Base-by-base conservation (phyloP, 2,113 vertebrate genomes). In the Pseudorectes ferrugineus region DNA sequence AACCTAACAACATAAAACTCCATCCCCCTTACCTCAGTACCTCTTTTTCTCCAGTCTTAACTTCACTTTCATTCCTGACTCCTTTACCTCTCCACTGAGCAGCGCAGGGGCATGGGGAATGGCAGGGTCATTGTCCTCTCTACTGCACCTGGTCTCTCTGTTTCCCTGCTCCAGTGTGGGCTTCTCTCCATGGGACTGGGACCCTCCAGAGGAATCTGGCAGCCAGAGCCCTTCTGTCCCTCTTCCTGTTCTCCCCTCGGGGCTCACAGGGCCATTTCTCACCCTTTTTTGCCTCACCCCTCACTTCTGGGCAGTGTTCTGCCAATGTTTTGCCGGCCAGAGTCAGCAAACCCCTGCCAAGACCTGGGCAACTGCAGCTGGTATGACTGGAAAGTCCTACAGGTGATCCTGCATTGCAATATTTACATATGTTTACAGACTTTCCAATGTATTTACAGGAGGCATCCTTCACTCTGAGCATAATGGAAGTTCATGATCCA, bases 191-290 rank as follows among this genome's bases (percentile, higher is more conserved):
- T 8, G 25, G 57, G 14, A 1, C 15, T 2, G 1, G 3, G 14
- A 21, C 3, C 33, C 21, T 62, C 4, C 8, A 24, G 29, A 13
- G 42, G 20, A 28, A 24, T 31, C 8, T 40, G 33, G 6, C 2
- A 2, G 9, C 23, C 6, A 15, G 14, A 86, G 9, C 5, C 9
- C 17, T 26, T 20, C 5, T 54, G 2, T 9, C 17, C 15, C 9
- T 36, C 18, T 23, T 58, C 10, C 31, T 1, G 2, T 28, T 40
- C 31, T 58, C 11, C 24, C 7, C 5, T 54, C 0, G 0, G 35
- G 12, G 6, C 19, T 49, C 2, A 7, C 48, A 46, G 19, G 9
- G 11, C 13, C 12, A 2, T n/a, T 83, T 24, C 62, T 89, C 15
- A 9, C 18, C 4, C 0, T 31, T 38, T 35, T 42, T n/a, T 11